A percentile compares a stretch with the other conserved stretches of the same genome.
Evolutionary conservation across 1,140 invertebrate genomes (phyloP).

Genomic region (Plectrocnemia conspersa): DNA sequence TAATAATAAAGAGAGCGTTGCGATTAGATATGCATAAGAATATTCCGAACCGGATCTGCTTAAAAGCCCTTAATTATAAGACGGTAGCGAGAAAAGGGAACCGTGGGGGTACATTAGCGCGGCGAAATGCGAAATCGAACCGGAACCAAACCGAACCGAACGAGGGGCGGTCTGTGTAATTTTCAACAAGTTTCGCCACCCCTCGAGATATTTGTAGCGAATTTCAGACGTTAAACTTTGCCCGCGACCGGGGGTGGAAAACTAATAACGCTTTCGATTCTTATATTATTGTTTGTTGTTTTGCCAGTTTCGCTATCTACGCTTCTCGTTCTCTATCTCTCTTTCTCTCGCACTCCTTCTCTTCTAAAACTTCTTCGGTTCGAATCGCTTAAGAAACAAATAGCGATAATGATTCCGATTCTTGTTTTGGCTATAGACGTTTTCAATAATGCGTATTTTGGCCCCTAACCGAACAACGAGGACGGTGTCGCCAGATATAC

Average conservation of each 20-base stretch:
- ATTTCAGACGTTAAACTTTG: slow-evolving; percentile 22
- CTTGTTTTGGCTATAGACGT: too few species aligned
- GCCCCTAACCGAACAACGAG: too few species aligned
- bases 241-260: slow-evolving; percentile 20
- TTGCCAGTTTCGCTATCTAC: slow-evolving; percentile 13
- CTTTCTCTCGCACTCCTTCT: too few species aligned
- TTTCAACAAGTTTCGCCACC: slow-evolving; percentile 22
- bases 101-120: slow-evolving; percentile 21
- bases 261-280: slow-evolving; percentile 31
- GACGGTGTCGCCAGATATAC: too few species aligned
- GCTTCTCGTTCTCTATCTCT: slow-evolving; percentile 5
- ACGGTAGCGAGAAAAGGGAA: too few species aligned
- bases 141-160: not conserved
- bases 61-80: too few species aligned
- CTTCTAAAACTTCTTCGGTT: slow-evolving; percentile 19
- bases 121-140: not conserved
- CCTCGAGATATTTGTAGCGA: slow-evolving; percentile 18
- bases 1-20: too few species aligned
- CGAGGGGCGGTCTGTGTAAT: slow-evolving; percentile 14
- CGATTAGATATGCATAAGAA: too few species aligned
- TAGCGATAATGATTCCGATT: slow-evolving; percentile 23
- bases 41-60: too few species aligned
- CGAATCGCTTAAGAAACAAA: slow-evolving; percentile 23
- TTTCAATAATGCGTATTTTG: too few species aligned
- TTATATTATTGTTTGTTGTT: slow-evolving; percentile 28